These are phyloP conservation scores for Pseudococcus longispinus DNA, from an alignment of 2,888 invertebrate species.

Conservation along the genomic window DNA sequence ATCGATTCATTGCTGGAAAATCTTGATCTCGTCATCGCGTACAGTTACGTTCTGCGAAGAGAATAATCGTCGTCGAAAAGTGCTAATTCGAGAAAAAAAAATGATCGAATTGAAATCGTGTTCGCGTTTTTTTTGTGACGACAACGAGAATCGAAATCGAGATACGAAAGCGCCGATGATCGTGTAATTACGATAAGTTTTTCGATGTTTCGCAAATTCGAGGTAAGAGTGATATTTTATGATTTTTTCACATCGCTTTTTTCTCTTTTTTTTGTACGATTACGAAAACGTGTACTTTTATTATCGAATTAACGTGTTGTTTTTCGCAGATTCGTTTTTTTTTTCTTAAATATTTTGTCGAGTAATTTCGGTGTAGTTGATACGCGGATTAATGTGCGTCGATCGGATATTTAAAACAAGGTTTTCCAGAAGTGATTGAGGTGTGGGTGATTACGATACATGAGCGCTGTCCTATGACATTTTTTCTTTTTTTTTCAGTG, in stretches of 20 bases:
- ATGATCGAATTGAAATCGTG: not conserved
- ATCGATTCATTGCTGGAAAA: not conserved
- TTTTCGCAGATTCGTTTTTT: not conserved
- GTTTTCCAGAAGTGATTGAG: not conserved
- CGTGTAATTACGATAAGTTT: not conserved
- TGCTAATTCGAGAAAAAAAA: not conserved
- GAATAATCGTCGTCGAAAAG: not conserved
- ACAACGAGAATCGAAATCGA: not conserved
- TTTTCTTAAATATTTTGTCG: not conserved
- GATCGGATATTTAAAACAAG: not conserved
- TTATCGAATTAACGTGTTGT: not conserved
- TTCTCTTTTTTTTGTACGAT: not conserved
- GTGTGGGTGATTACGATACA: not conserved
- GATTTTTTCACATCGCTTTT: not conserved
- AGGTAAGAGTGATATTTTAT: conserved; percentile 38
- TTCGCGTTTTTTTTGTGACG: conserved; percentile 29
- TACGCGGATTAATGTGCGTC: not conserved
- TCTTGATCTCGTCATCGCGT: not conserved
- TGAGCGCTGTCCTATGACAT: conserved; percentile 2
- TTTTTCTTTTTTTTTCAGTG: not conserved
- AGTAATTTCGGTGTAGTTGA: not conserved
- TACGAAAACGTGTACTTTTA: not conserved
- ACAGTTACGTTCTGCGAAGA: not conserved
- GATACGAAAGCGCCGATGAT: not conserved
- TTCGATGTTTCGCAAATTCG: conserved; percentile 21